phyloP scores from a whole-genome alignment of 2,888 invertebrate species.

The Nysson spinosus region DNA sequence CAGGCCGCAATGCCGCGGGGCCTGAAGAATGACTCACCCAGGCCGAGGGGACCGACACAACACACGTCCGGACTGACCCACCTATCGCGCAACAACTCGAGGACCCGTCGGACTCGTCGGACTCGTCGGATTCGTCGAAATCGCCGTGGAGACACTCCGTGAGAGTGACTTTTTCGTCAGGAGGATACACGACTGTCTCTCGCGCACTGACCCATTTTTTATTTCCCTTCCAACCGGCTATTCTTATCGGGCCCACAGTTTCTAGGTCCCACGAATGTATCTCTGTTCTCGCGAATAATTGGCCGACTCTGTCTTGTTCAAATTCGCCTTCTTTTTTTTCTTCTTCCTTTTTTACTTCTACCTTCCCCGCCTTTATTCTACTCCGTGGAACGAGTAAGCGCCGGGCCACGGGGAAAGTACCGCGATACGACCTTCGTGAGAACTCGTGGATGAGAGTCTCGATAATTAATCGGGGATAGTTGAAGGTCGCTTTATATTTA shows the following conservation, averaged over 20 bases:
- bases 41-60: too few relatives aligned
- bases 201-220: conserved; percentile 56
- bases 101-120: conserved; percentile 70
- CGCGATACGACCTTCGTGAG: too few relatives aligned
- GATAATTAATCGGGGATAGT: too few relatives aligned
- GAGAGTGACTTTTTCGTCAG: conserved; percentile 61
- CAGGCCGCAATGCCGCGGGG: conserved; percentile 69
- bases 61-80: conserved; percentile 66
- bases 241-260: conserved; percentile 12
- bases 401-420: too few relatives aligned
- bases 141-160: conserved; percentile 66
- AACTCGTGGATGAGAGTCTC: too few relatives aligned
- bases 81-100: conserved; percentile 67
- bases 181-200: conserved; percentile 47
- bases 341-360: too few relatives aligned
- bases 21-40: conserved; percentile 71
- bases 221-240: conserved; percentile 11
- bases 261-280: not conserved
- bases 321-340: too few relatives aligned
- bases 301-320: not conserved
- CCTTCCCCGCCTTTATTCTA: too few relatives aligned
- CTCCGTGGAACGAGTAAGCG: too few relatives aligned
- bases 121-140: too few relatives aligned
- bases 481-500: too few relatives aligned
- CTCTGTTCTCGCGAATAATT: conserved; percentile 14